These are phyloP conservation scores for Zosterops pallidus DNA, from an alignment of 2,113 vertebrate species.

Conservation along the genomic window DNA sequence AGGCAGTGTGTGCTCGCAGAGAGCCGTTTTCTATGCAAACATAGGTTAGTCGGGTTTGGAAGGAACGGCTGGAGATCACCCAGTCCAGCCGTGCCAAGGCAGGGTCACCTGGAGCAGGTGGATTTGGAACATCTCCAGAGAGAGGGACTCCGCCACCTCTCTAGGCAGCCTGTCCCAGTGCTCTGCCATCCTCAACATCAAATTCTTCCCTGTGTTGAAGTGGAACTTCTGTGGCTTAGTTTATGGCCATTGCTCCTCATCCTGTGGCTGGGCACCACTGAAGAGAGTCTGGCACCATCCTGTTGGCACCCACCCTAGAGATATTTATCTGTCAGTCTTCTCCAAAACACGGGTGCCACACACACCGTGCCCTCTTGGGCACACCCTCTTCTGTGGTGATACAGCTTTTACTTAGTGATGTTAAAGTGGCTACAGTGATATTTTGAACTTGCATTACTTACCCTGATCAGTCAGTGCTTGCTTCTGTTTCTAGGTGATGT, in stretches of 20 bases:
- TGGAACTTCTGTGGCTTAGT: not conserved
- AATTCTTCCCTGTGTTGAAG: not conserved
- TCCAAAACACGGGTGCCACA: not conserved
- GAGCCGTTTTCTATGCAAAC: not conserved
- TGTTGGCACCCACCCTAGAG: not conserved
- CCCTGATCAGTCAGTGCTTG: not conserved
- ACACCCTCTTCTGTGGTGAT: not conserved
- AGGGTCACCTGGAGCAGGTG: not conserved
- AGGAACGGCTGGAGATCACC: not conserved
- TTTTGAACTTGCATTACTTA: not conserved
- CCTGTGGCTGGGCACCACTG: not conserved
- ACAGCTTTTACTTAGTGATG: not conserved
- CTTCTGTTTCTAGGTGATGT: not conserved
- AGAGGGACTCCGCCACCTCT: not conserved
- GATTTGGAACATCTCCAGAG: not conserved
- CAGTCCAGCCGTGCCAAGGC: not conserved
- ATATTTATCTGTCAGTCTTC: not conserved
- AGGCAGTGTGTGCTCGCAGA: too few relatives aligned
- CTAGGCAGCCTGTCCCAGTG: not conserved
- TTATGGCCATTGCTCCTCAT: not conserved
- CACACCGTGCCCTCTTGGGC: rapidly evolving
- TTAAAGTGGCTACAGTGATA: rapidly evolving
- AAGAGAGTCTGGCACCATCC: not conserved
- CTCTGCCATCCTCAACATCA: not conserved
- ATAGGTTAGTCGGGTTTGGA: not conserved